These are phyloP conservation scores for Gila robusta DNA, from an alignment of 2,797 vertebrate genomes.

Conservation along the genomic window DNA sequence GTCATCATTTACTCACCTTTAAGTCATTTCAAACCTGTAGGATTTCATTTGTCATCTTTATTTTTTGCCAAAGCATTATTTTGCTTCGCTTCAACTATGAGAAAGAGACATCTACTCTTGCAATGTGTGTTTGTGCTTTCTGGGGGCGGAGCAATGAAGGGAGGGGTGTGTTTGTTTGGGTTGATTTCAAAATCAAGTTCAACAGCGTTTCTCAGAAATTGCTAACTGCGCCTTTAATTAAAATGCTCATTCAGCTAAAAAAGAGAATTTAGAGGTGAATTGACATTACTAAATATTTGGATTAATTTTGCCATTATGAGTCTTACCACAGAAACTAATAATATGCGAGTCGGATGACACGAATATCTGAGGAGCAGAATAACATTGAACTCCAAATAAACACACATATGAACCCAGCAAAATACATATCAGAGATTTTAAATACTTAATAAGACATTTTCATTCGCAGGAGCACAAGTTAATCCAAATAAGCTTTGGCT, in stretches of 20 bases:
- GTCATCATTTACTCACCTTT: neutral
- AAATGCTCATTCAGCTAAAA: neutral
- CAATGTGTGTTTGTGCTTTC: neutral
- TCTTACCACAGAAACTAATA: neutral
- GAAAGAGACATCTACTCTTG: neutral
- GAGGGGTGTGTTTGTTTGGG: neutral
- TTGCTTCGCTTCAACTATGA: neutral
- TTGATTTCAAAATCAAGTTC: neutral
- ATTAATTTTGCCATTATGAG: neutral
- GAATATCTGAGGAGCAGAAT: neutral
- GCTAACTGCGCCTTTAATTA: neutral
- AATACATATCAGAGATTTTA: neutral
- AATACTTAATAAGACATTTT: slow-evolving; percentile 21
- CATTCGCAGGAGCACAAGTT: neutral
- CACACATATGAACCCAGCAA: neutral
- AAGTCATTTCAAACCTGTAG: neutral
- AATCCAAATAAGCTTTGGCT: slow-evolving; percentile 22
- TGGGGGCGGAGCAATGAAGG: neutral
- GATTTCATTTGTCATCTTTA: neutral
- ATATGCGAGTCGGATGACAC: neutral
- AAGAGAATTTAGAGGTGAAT: neutral
- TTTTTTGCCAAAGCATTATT: neutral
- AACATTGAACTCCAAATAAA: neutral
- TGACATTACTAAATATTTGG: neutral
- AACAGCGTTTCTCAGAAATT: neutral